A percentile compares a stretch with the other conserved stretches of the same genome.
Conservation (phyloP, 2,113 vertebrate genomes). For the Promerops cafer region DNA sequence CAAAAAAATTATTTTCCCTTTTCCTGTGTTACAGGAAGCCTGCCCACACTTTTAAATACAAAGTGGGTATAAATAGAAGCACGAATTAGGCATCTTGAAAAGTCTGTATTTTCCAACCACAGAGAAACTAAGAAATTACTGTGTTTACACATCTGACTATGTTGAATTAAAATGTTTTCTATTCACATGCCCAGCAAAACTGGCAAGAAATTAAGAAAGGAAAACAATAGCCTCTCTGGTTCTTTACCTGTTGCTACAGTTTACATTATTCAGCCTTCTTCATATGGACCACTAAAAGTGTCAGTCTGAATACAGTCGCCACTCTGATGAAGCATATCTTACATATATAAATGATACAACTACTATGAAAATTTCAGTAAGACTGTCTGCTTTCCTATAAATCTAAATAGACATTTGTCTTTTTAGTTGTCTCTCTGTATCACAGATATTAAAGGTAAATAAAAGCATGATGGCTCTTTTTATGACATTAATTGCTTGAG, state of each 20-base stretch:
- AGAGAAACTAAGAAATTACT: conserved; percentile 52
- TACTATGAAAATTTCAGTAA: conserved; percentile 32
- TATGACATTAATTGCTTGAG: background rate
- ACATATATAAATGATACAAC: conserved; percentile 9
- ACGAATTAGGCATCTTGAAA: conserved; percentile 68
- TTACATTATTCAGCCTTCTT: background rate
- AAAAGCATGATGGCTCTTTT: conserved; percentile 1
- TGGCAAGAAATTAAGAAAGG: background rate
- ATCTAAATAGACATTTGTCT: conserved; percentile 3
- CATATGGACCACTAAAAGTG: background rate
- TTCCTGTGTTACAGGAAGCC: conserved; percentile 69
- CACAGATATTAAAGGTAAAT: conserved; percentile 25
- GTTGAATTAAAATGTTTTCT: background rate
- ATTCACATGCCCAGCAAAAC: background rate
- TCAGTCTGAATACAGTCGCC: background rate
- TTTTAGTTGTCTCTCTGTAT: conserved; percentile 4
- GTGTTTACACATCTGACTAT: background rate
- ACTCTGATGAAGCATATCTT: background rate
- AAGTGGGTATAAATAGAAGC: conserved; percentile 73
- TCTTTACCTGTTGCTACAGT: background rate
- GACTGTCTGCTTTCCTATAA: background rate
- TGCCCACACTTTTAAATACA: conserved; percentile 69
- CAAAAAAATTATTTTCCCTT: conserved; percentile 49
- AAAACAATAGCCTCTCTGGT: background rate
- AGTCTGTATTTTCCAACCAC: conserved; percentile 67